A percentile compares a stretch with the other conserved stretches of the same genome.
Evolutionary conservation across 2,888 invertebrate genomes (phyloP).

Genomic region (Ophion obscuratus): DNA sequence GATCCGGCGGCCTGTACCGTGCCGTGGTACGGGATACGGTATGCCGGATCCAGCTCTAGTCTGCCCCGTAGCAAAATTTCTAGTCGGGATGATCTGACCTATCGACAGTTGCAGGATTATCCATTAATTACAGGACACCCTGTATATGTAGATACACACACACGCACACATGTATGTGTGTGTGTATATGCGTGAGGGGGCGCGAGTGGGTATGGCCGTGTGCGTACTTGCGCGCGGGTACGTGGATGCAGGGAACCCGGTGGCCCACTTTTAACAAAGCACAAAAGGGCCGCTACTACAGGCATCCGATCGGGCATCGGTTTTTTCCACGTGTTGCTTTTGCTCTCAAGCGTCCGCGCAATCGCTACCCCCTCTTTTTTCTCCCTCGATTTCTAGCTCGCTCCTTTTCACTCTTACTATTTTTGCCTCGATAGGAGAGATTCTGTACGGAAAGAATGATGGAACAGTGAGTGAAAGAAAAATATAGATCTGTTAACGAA

Average conservation of each 20-base stretch:
- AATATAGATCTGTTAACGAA: slow-evolving; percentile 77
- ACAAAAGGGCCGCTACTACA: slow-evolving; percentile 28
- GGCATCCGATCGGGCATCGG: slow-evolving; percentile 67
- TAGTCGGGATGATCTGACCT: too few relatives aligned
- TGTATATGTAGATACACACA: too few relatives aligned
- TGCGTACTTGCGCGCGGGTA: too few relatives aligned
- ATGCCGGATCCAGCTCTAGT: too few relatives aligned
- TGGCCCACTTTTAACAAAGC: slow-evolving; percentile 65
- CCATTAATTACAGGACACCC: too few relatives aligned
- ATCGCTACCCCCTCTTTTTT: slow-evolving; percentile 3
- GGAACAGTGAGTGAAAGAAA: slow-evolving; percentile 58
- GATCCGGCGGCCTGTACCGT: too few relatives aligned
- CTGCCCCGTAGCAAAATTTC: too few relatives aligned
- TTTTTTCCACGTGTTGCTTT: slow-evolving; percentile 82
- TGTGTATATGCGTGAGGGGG: too few relatives aligned
- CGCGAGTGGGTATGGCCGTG: too few relatives aligned
- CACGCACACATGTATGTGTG: too few relatives aligned
- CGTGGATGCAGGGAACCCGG: slow-evolving; percentile 23
- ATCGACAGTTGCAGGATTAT: too few relatives aligned
- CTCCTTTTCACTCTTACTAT: slow-evolving; percentile 31
- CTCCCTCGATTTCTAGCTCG: slow-evolving; percentile 3
- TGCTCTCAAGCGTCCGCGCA: slow-evolving; percentile 64
- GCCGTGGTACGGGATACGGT: too few relatives aligned
- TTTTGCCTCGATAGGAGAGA: slow-evolving; percentile 33
- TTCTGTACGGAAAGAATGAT: slow-evolving; percentile 60